Evolutionary conservation across 2,888 invertebrate species (phyloP), one percentile per base, ranked within the genome.

Genomic region (Tinea trinotella): DNA sequence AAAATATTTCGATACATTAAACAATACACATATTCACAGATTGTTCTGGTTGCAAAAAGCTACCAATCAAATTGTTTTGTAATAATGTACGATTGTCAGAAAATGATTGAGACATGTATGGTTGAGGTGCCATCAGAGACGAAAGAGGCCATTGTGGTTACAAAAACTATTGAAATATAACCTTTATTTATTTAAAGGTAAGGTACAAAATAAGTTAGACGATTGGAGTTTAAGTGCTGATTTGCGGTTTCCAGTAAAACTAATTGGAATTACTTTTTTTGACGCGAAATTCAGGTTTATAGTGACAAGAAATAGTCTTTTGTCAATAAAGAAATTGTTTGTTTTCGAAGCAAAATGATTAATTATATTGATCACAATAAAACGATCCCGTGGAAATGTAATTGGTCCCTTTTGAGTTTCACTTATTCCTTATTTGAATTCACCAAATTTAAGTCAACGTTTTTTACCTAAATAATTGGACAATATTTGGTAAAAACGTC

Each of bases 81-180:
- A 40, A 40, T 40, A 40, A 3, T 17, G 15, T 46, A 7, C 19
- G 19, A 46, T 46, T 46, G 46, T 46, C 17, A 46, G 46, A 46
- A 46, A 46, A 46, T 46, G 46, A 46, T 46, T 46, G 46, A 46
- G 46, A 17, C 19, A 46, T 40, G 40, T 40, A 46, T 19, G 15
- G 5, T 3, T 15, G 17, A 40, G 10, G 36, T 36, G 40, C 13
- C 10, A 12, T 40, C 40, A 18, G 17, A 19, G 46, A 19, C 46
- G 4, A 30, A 30, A 30, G 30, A 30, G 7, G 30, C 30, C 30
- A 10, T 30, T 30, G 40, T 15, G 13, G 13, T 40, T 2, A 2
- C 40, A 12, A 40, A 3, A 13, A 7, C 46, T n/a, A 19, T 17
- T 12, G 12, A 40, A 19, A 19, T 46, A 9, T 19, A 19, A 19